Conservation (phyloP, 2,888 invertebrate genomes). For the Dione vanillae region DNA sequence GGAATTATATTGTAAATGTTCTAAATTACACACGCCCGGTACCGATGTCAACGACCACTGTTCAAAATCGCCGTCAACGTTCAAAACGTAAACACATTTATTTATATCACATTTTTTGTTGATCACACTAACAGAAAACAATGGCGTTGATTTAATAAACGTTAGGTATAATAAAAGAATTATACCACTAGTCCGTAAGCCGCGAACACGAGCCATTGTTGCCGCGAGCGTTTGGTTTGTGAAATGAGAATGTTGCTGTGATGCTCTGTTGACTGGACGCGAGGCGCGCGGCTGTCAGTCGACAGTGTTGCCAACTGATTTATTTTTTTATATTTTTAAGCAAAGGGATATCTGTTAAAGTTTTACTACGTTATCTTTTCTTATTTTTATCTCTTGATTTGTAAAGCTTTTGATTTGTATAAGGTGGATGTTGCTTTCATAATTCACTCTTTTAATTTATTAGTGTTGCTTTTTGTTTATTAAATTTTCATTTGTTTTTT, state of each 20-base stretch:
- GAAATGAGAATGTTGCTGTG: slow-evolving; percentile 21
- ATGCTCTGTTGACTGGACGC: neutral
- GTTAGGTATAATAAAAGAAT: slow-evolving; percentile 76
- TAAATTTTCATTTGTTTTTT: too few relatives aligned
- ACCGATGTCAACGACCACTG: slow-evolving; percentile 71
- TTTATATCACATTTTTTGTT: slow-evolving; percentile 59
- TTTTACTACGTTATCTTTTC: neutral
- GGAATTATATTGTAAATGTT: slow-evolving; percentile 41
- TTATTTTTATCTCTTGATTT: neutral
- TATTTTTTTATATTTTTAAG: neutral
- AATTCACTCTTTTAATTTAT: too few relatives aligned
- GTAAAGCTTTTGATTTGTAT: too few relatives aligned
- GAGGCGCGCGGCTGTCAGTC: slow-evolving; percentile 26
- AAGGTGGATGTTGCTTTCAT: too few relatives aligned
- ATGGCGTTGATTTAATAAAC: slow-evolving; percentile 68
- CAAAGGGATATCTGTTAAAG: neutral
- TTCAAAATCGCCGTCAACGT: slow-evolving; percentile 63
- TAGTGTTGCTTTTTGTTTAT: too few relatives aligned
- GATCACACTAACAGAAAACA: slow-evolving; percentile 68
- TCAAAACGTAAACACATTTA: slow-evolving; percentile 68
- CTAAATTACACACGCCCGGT: slow-evolving; percentile 61
- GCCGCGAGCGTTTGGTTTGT: slow-evolving; percentile 49
- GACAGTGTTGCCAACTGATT: slow-evolving; percentile 44
- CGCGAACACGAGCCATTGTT: slow-evolving; percentile 66
- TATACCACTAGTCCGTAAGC: slow-evolving; percentile 76